Evolutionary conservation across 2,113 vertebrate genomes (phyloP), one percentile per base, ranked within the genome.

Genomic region (Bubo blakistoni): DNA sequence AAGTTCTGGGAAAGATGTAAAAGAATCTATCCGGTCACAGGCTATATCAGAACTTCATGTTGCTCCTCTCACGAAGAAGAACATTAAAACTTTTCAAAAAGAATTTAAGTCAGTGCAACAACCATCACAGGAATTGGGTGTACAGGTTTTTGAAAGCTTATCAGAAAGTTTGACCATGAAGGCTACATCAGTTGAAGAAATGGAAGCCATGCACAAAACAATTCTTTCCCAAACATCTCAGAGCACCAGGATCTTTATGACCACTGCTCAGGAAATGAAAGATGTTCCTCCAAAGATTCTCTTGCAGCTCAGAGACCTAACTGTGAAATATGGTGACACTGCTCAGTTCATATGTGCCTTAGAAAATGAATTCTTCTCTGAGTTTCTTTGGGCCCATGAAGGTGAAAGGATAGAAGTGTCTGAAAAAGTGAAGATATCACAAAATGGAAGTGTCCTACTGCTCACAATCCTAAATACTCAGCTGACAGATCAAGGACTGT

Each of bases 301-400:
- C 66, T 96, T 98, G 95, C 98, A 98, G 69, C 98, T 99, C 97
- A 98, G 92, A 63, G 98, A 99, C 62, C 55, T 99, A 81, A 98
- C 91, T 38, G 98, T 99, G 81, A 97, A 97, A 81, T 96, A 92
- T 26, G 98, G 98, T 0, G 97, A 99, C 61, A 97, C 97, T 40
- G 98, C 98, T 46, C 97, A 98, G 54, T 99, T 99, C 87, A 95
- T 98, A 96, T 99, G 98, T 97, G 98, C 97, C 30, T 98, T 99
- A 84, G 94, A 98, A 65, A 98, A 98, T 44, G 97, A 98, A 88
- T 98, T 98, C 57, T 98, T 98, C 86, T 83, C 89, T 20, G 93
- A 93, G 58, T 97, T 98, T 94, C 86, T 96, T 20, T 99, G 99
- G 98, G 96, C 98, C 76, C 98, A 98, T 9, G 97, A 99, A 55